These are phyloP conservation scores for Triplophysa bombifrons DNA, from an alignment of 2,797 vertebrate species.

Conservation along the genomic window DNA sequence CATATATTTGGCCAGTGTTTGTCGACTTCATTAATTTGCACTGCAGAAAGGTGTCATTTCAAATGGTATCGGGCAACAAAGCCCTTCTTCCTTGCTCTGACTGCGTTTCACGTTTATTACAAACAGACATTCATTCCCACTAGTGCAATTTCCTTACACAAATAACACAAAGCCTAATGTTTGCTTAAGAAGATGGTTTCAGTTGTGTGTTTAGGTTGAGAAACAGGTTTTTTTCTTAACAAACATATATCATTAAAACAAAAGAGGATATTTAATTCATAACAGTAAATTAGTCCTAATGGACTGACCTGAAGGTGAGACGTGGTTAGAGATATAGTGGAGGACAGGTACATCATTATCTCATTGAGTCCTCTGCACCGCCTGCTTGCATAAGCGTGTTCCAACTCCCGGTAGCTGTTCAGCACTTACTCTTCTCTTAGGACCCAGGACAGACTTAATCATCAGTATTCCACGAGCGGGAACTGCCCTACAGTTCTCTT, in stretches of 20 bases:
- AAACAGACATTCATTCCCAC: constrained; percentile 62
- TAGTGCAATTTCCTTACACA: constrained; percentile 60
- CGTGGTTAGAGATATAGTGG: constrained; percentile 81
- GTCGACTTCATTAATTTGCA: constrained; percentile 79
- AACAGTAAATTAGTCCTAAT: constrained; percentile 77
- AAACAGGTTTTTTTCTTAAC: too few relatives aligned
- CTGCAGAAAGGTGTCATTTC: constrained; percentile 81
- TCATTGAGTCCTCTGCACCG: constrained; percentile 74
- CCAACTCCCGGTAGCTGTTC: constrained; percentile 64
- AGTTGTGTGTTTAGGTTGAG: not conserved
- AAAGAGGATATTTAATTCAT: constrained; percentile 74
- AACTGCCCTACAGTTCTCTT: constrained; percentile 72
- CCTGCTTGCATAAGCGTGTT: constrained; percentile 70
- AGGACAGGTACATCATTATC: constrained; percentile 86
- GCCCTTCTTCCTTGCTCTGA: constrained; percentile 53
- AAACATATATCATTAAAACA: constrained; percentile 74
- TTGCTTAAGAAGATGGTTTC: constrained; percentile 44
- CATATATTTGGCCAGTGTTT: constrained; percentile 78
- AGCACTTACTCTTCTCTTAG: constrained; percentile 66
- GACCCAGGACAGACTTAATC: constrained; percentile 79
- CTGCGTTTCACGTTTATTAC: constrained; percentile 71
- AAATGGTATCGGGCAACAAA: constrained; percentile 50
- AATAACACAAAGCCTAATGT: constrained; percentile 59
- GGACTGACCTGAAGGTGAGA: constrained; percentile 76
- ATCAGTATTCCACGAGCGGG: constrained; percentile 75